Evolutionary conservation across 2,888 invertebrate genomes (phyloP).

Genomic region (Bedellia somnulentella): DNA sequence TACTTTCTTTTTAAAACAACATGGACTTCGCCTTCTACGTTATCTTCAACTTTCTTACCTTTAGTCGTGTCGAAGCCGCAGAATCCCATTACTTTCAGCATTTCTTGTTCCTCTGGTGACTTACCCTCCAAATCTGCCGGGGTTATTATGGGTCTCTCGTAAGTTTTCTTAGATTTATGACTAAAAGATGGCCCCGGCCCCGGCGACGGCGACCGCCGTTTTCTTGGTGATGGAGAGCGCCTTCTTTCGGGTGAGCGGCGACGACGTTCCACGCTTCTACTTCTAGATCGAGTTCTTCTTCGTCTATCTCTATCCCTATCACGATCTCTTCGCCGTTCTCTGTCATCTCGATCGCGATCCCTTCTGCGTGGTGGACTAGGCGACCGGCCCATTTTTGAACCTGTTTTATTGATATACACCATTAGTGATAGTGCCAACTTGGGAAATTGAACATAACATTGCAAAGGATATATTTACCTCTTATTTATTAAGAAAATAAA

Average conservation of each 20-base stretch:
- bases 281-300: conserved; percentile 38
- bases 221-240: conserved; percentile 20
- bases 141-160: conserved; percentile 67
- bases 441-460: too few relatives aligned
- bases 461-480: too few relatives aligned
- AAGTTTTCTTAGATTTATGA: conserved; percentile 34
- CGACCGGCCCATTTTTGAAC: conserved; percentile 51
- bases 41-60: conserved; percentile 92
- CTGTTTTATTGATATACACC: too few relatives aligned
- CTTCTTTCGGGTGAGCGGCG: conserved; percentile 45
- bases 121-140: conserved; percentile 90
- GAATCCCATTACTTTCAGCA: conserved; percentile 97
- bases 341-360: conserved; percentile 25
- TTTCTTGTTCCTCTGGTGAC: conserved; percentile 88
- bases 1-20: conserved; percentile 95
- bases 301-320: conserved; percentile 31
- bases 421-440: too few relatives aligned
- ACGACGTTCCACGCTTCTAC: conserved; percentile 40
- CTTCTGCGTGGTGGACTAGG: conserved; percentile 54
- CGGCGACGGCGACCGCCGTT: conserved; percentile 35
- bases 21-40: conserved; percentile 93
- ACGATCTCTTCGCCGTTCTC: conserved; percentile 19
- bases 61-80: conserved; percentile 95
- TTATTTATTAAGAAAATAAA: too few relatives aligned
- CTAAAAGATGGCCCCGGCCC: conserved; percentile 35